Conservation (phyloP, 1,140 invertebrate genomes). For the Zaprionus africanus region DNA sequence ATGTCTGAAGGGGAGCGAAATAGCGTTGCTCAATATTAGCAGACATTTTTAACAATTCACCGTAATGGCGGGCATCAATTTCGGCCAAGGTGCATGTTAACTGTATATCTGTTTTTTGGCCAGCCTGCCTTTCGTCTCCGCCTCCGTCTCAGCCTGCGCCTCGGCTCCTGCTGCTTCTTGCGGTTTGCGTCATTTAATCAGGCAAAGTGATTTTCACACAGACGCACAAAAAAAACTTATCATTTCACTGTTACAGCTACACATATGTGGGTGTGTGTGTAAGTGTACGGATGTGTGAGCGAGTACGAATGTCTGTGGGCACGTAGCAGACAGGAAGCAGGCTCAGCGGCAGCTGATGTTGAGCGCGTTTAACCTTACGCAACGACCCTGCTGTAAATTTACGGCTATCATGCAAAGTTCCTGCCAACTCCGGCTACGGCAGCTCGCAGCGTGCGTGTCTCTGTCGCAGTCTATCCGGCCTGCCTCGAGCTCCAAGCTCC, state of each 20-base stretch:
- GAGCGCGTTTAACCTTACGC: slow-evolving; percentile 75
- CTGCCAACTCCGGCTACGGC: slow-evolving; percentile 26
- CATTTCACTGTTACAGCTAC: slow-evolving; percentile 45
- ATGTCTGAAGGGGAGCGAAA: neutral
- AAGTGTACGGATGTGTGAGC: slow-evolving; percentile 1
- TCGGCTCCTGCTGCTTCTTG: slow-evolving; percentile 32
- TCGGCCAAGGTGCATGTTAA: slow-evolving; percentile 58
- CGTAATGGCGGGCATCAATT: slow-evolving; percentile 61
- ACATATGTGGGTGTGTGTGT: slow-evolving; percentile 19
- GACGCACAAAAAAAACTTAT: slow-evolving; percentile 61
- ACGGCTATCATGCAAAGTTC: slow-evolving; percentile 72
- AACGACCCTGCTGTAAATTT: slow-evolving; percentile 74
- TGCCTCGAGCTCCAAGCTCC: neutral
- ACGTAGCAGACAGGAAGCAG: slow-evolving; percentile 63
- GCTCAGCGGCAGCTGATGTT: slow-evolving; percentile 64
- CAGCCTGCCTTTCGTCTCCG: neutral
- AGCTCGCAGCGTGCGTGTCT: slow-evolving; percentile 48
- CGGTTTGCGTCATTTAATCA: slow-evolving; percentile 77
- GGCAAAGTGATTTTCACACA: slow-evolving; percentile 74
- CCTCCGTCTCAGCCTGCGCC: neutral
- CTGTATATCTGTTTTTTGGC: slow-evolving; percentile 32
- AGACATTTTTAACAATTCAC: slow-evolving; percentile 78
- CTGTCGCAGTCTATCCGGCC: slow-evolving; percentile 23
- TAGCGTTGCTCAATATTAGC: slow-evolving; percentile 56
- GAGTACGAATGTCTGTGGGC: slow-evolving; percentile 14